Base-by-base conservation (phyloP, 64 coral and sea anemone species). In the Montipora efflorescens region DNA sequence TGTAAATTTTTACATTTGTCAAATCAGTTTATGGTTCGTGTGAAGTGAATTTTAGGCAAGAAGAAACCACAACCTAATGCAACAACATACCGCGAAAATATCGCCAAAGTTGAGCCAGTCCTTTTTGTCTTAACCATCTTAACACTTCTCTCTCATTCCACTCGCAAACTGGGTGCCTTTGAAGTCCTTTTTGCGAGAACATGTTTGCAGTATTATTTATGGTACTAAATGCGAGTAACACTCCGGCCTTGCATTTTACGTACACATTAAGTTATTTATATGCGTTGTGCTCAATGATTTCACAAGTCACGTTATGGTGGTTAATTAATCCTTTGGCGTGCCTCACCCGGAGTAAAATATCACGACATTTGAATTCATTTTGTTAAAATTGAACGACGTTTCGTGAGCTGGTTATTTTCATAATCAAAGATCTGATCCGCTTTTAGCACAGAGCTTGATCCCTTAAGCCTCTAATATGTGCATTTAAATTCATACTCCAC, bases 181-280 rank as follows among this genome's bases (percentile, higher is more conserved):
- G 82, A 1, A 86, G 15, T 70, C 82, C 82, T 86, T 71, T 86
- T 72, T 86, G 82, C 66, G 82, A 86, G 82, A 86, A 86, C 82
- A 86, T 84, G 36, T 69, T 72, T 48, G n/a, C 46, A 20, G 5
- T 7, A 57, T 57, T 8, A 57, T 11, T 11, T 57, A 6, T 57
- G 53, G 53, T 57, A 57, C 11, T 6, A 57, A 57, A 8, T 8
- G 6, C 53, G 53, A 57, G 53, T 11, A 6, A 8, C 53, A 57
- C 53, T 11, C 53, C 53, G 53, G 53, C 10, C 12, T 46, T 43
- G 7, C 4, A 4, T 8, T 10, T 78, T 16, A 13, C 5, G 11
- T 2, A 16, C 61, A 18, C 44, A 1, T 78, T 20, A 12, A 52
- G 11, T 8, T 47, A 5, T 76, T 76, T 76, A 14, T 10, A 46